Base-by-base conservation (phyloP, 2,888 invertebrate genomes). In the Tenodera sinensis region DNA sequence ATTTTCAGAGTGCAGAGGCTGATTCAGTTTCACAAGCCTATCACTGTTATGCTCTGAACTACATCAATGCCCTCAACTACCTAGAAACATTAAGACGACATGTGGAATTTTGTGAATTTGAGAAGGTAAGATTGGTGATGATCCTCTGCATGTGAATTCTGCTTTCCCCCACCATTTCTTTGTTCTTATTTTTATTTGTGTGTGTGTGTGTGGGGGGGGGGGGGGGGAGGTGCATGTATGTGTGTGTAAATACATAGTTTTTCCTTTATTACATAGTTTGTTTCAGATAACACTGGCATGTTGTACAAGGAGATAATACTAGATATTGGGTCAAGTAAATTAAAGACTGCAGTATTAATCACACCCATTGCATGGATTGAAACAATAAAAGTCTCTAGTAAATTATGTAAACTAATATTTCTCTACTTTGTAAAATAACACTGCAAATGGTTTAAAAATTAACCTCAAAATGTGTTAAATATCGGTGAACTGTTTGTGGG, bases 11-110 rank as follows among this genome's bases (percentile, higher is more conserved):
- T 91, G 92, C 93, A 71, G 94, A 94, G 91, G 94, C 94, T 27
- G 92, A 93, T 47, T 93, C 93, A 27, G 92, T 93, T 89, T 93
- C 93, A 54, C 93, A 93, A 91, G 95, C 95, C 27, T 95, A 95
- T 91, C 95, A 96, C 91, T 94, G 95, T 25, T 95, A 95, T 92
- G 95, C 95, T 90, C 94, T 95, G 90, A 96, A 95, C 92, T 96
- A 95, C 92, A 95, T 95, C 92, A 94, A 95, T 92, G 94, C 95
- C 20, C 93, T 95, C 90, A 95, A 94, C 91, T 95, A 95, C 92
- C 92, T 95, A 91, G 95, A 95, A 91, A 94, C 94, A 6, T 92
- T 95, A 27, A 92, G 95, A 87, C 93, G 95, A 91, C 94, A 94
- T 91, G 94, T 95, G 88, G 95, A 95, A 91, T 95, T 95, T 92